These are phyloP conservation scores for Rhizomys pruinosus DNA, from an alignment of 2,113 vertebrate species.

Conservation along the genomic window DNA sequence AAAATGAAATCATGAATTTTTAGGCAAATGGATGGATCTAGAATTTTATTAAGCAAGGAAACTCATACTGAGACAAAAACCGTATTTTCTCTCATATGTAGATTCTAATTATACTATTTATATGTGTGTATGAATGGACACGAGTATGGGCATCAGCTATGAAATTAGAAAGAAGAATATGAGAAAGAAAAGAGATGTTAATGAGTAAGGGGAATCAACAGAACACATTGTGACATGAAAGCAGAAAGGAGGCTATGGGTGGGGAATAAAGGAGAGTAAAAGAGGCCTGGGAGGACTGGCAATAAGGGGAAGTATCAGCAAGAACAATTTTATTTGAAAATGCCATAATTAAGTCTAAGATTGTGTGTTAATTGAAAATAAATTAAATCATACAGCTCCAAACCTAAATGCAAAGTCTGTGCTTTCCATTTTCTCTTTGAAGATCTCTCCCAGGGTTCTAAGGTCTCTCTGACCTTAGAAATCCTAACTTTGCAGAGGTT, in stretches of 20 bases:
- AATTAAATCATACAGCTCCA: background rate
- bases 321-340: background rate
- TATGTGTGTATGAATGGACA: background rate
- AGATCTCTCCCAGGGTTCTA: background rate
- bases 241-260: background rate
- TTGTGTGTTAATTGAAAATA: background rate
- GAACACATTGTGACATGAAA: background rate
- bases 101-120: background rate
- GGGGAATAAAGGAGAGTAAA: background rate
- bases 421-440: background rate
- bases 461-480: slow-evolving; percentile 12
- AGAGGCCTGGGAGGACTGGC: background rate
- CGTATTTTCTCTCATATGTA: background rate
- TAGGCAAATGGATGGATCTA: background rate
- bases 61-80: background rate
- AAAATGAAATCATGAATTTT: too few species aligned
- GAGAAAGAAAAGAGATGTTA: too few species aligned
- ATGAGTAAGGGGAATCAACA: background rate
- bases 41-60: background rate
- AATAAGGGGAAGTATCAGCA: background rate
- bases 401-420: background rate
- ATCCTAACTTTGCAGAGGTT: background rate
- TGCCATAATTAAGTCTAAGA: background rate
- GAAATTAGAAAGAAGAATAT: background rate
- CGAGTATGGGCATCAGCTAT: too few species aligned